Evolutionary conservation across 2,113 vertebrate species (phyloP).

Genomic region (Trichomycterus rosablanca): DNA sequence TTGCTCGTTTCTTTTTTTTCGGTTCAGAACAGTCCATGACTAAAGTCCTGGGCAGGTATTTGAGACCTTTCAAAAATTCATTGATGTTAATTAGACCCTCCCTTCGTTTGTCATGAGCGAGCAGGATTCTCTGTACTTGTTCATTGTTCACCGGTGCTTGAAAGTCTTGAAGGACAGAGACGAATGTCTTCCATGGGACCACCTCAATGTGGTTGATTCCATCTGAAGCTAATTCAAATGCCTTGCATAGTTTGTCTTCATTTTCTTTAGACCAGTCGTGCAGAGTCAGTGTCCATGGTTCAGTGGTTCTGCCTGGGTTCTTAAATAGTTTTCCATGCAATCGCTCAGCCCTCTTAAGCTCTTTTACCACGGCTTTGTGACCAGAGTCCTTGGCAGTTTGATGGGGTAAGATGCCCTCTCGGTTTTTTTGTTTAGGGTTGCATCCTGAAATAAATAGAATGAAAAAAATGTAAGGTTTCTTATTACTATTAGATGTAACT

Average conservation of each 20-base stretch:
- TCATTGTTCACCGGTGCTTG: conserved; percentile 57
- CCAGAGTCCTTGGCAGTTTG: conserved; percentile 70
- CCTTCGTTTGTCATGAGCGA: conserved; percentile 59
- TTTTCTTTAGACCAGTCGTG: conserved; percentile 85
- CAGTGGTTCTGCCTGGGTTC: conserved; percentile 52
- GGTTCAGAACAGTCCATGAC: conserved; percentile 70
- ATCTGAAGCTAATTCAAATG: conserved; percentile 45
- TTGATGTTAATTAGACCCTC: conserved; percentile 60
- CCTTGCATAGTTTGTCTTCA: conserved; percentile 60
- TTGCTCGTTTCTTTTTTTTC: conserved; percentile 72
- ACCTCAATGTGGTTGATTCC: conserved; percentile 58
- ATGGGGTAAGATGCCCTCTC: conserved; percentile 67
- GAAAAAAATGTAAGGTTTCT: too few species aligned
- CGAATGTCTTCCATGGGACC: conserved; percentile 64
- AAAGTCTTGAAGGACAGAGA: conserved; percentile 60
- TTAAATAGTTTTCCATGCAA: conserved; percentile 59
- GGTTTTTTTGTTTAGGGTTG: conserved; percentile 80
- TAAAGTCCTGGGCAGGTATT: conserved; percentile 74
- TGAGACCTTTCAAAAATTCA: conserved; percentile 85
- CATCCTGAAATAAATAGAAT: conserved; percentile 70
- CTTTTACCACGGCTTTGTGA: conserved; percentile 74
- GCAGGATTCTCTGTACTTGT: conserved; percentile 59
- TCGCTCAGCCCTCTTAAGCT: conserved; percentile 72
- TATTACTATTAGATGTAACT: too few species aligned
- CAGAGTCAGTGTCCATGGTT: conserved; percentile 74